Base-by-base conservation (phyloP, 37 sponge, comb jelly and placozoan genomes). In the Chondrosia reniformis region DNA sequence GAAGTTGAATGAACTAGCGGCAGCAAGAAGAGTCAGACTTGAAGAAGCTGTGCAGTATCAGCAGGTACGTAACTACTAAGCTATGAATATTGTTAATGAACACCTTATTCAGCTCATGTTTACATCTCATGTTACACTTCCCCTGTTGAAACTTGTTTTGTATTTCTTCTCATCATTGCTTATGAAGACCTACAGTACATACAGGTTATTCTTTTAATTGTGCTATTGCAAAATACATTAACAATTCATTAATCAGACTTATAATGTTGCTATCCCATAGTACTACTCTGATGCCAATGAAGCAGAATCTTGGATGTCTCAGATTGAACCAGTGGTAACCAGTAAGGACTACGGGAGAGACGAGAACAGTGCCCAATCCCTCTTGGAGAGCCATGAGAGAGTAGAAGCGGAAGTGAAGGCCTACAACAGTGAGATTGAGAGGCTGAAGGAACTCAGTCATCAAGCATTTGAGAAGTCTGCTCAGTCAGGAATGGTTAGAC, bases 241-340 rank as follows among this genome's bases (percentile, higher is more conserved):
- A n/a, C n/a, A n/a, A n/a, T n/a, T n/a, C n/a, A n/a, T n/a, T n/a
- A n/a, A n/a, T n/a, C n/a, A n/a, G n/a, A n/a, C n/a, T n/a, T n/a
- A n/a, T n/a, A n/a, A n/a, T n/a, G n/a, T n/a, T 49, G 15, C 52
- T 49, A 37, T 28, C 41, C 41, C 37, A 12, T 71, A 94, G 91
- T 96, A 93, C 64, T 90, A 85, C 55, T 88, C 97, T 65, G 97
- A 96, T 83, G 91, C 91, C n/a, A 90, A 93, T 69, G 97, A 87
- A 63, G 80, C 91, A 1, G 97, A 96, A 55, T 84, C 91, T 32
- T 96, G 97, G 97, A 89, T 96, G 78, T 82, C 91, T 45, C 94
- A 93, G 83, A 90, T 84, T 37, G 93, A 93, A 46, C 91, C 94
- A 13, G 75, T 96, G 24, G 89, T 88, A 34, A 77, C 81, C 59